phyloP scores from a whole-genome alignment of 1,140 invertebrate genomes.

The Muscidifurax raptorellus region DNA sequence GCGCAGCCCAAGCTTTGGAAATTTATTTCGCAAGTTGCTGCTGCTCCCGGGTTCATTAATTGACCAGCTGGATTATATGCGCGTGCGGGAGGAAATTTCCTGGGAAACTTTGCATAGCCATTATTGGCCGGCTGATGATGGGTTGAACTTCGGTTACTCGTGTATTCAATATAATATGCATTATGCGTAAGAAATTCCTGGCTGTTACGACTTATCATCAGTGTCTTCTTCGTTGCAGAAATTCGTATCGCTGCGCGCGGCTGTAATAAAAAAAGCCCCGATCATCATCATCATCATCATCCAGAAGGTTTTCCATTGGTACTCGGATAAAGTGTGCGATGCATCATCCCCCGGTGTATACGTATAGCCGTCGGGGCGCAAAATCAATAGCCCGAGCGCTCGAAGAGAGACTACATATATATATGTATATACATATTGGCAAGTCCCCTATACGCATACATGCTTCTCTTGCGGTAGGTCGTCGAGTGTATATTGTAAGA shows the following conservation, averaged over 20 bases:
- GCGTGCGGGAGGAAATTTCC: too few species aligned
- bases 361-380: neutral
- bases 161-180: too few species aligned
- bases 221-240: too few species aligned
- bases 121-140: too few species aligned
- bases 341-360: neutral
- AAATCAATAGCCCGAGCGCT: conserved; percentile 14
- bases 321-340: neutral
- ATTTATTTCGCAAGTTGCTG: conserved; percentile 13
- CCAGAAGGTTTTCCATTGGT: neutral
- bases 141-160: too few species aligned
- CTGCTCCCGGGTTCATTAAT: conserved; percentile 18
- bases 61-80: too few species aligned
- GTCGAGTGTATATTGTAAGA: neutral
- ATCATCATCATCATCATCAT: too few species aligned
- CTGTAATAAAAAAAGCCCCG: too few species aligned
- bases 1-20: neutral
- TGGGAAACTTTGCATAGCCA: too few species aligned
- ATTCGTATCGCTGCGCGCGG: too few species aligned
- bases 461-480: neutral
- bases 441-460: neutral
- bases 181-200: too few species aligned
- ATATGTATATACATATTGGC: neutral
- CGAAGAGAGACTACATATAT: neutral
- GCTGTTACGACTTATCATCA: too few species aligned